Evolutionary conservation across 35 echinoderm and acorn worm species (phyloP).

Genomic region (Apostichopus parvimensis): DNA sequence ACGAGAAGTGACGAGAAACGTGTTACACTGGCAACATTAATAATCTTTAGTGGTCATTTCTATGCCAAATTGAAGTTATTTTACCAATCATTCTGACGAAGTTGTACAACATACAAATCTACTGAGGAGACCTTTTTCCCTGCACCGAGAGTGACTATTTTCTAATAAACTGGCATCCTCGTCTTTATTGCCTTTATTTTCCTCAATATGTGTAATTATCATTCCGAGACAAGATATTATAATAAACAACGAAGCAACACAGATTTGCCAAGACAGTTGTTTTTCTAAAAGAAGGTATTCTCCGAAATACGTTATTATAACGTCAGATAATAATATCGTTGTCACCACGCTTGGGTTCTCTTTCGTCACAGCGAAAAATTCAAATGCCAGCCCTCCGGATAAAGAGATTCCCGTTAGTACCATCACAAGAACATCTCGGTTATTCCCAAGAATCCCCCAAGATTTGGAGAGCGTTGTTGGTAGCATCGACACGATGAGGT

Average conservation of each 20-base stretch:
- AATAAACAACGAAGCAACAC: neutral
- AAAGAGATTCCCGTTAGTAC: neutral
- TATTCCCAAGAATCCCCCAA: neutral
- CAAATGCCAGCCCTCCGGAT: neutral
- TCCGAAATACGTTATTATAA: constrained; percentile 8
- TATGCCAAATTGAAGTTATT: no score
- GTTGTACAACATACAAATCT: no score
- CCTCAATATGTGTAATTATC: neutral
- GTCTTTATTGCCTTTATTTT: neutral
- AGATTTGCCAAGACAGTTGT: constrained; percentile 10
- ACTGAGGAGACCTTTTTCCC: neutral
- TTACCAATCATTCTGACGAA: no score
- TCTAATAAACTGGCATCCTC: constrained; percentile 13
- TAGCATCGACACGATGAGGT: neutral
- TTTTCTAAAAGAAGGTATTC: neutral
- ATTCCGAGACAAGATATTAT: neutral
- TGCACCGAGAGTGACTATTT: neutral
- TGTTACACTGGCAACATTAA: no score
- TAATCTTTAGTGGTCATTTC: no score
- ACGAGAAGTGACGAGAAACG: no score
- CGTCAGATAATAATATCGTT: neutral
- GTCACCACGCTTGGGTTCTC: neutral
- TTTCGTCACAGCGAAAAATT: neutral
- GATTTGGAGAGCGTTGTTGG: neutral
- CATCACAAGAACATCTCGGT: neutral